Percentiles rank a stretch among this genome's conserved stretches.
Evolutionary conservation across 2,797 vertebrate species (phyloP).

Genomic region (Coreius guichenoti): DNA sequence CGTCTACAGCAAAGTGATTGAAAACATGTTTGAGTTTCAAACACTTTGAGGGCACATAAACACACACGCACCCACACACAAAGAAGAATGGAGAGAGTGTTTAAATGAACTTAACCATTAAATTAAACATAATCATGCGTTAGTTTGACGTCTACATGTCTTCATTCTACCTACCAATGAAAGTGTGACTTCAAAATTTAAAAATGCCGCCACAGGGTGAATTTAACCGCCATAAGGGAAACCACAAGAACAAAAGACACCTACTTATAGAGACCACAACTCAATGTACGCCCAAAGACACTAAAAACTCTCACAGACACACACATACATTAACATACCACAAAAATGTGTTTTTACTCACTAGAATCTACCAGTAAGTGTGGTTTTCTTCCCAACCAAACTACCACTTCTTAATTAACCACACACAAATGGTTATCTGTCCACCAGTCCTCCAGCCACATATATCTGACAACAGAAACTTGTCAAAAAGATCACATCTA

Average conservation of each 20-base stretch:
- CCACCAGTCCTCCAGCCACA: background rate
- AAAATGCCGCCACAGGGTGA: slow-evolving; percentile 50
- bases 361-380: background rate
- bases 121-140: background rate
- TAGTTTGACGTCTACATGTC: background rate
- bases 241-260: slow-evolving; percentile 39
- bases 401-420: background rate
- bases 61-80: background rate
- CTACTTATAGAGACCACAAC: slow-evolving; percentile 39
- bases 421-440: background rate
- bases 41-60: slow-evolving; percentile 6
- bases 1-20: background rate
- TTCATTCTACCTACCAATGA: slow-evolving; percentile 15
- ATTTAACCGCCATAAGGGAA: slow-evolving; percentile 20
- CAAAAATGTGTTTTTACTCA: background rate
- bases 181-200: slow-evolving; percentile 24
- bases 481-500: background rate
- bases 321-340: slow-evolving; percentile 5
- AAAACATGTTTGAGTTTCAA: slow-evolving; percentile 12
- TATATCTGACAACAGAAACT: background rate
- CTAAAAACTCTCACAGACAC: slow-evolving; percentile 27
- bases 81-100: background rate
- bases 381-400: slow-evolving; percentile 8
- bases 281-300: slow-evolving; percentile 30
- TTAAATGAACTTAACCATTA: background rate